phyloP scores from a whole-genome alignment of 2,797 vertebrate genomes.

The Varecia variegata region DNA sequence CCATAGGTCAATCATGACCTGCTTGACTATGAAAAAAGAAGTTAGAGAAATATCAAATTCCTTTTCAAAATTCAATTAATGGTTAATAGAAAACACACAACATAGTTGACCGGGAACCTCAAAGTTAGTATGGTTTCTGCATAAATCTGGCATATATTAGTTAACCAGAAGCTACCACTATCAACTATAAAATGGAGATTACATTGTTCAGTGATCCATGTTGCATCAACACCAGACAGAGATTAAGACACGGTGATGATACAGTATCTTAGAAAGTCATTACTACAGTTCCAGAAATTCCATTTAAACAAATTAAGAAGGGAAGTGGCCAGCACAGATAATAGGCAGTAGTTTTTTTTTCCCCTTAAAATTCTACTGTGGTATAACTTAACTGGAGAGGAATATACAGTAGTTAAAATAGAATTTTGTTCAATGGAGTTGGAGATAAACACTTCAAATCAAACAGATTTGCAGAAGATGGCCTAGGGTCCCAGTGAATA shows the following conservation, averaged over 20 bases:
- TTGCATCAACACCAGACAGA: not conserved
- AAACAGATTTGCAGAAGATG: not conserved
- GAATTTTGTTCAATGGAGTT: not conserved
- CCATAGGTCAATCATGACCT: not conserved
- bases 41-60: not conserved
- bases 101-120: not conserved
- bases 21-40: not conserved
- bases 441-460: not conserved
- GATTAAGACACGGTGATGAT: not conserved
- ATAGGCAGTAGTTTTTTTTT: not conserved
- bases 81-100: not conserved
- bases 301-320: slow-evolving; percentile 10
- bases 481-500: too few species aligned
- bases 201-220: not conserved
- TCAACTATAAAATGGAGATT: not conserved
- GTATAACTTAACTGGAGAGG: not conserved
- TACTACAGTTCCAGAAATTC: not conserved
- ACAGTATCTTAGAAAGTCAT: slow-evolving; percentile 1
- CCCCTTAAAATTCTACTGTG: not conserved
- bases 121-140: not conserved
- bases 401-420: not conserved
- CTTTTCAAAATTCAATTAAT: not conserved
- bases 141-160: not conserved
- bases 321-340: not conserved
- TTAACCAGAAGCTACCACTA: slow-evolving; percentile 4